Conservation (phyloP, 2,797 vertebrate species). For the Sitta carolinensis region DNA sequence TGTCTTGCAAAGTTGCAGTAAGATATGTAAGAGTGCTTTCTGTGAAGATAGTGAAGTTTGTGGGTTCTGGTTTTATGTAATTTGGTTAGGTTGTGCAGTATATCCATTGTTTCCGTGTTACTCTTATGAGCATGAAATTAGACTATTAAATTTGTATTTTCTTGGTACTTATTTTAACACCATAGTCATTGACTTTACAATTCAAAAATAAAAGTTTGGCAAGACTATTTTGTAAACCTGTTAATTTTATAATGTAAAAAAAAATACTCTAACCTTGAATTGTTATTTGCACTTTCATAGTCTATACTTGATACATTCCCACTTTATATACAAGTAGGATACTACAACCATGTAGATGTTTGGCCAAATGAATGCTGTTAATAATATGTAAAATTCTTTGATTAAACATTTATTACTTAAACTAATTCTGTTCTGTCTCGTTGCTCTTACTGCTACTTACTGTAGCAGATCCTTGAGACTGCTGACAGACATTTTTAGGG, state of each 20-base stretch:
- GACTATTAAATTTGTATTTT: slow-evolving; percentile 84
- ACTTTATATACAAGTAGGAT: slow-evolving; percentile 94
- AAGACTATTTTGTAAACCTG: slow-evolving; percentile 93
- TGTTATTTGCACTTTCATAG: slow-evolving; percentile 99
- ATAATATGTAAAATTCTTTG: slow-evolving; percentile 85
- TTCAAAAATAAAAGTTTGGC: slow-evolving; percentile 82
- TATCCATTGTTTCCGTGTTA: slow-evolving; percentile 76
- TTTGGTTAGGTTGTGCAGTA: slow-evolving; percentile 75
- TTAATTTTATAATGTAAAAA: slow-evolving; percentile 97
- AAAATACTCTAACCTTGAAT: slow-evolving; percentile 94
- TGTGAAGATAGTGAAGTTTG: slow-evolving; percentile 72
- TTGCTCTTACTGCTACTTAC: slow-evolving; percentile 53
- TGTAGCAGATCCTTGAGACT: slow-evolving; percentile 5
- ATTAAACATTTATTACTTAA: slow-evolving; percentile 89
- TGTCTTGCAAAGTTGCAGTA: slow-evolving; percentile 72
- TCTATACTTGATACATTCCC: slow-evolving; percentile 99
- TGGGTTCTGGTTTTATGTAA: slow-evolving; percentile 72
- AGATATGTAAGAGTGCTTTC: slow-evolving; percentile 73
- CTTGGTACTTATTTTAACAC: slow-evolving; percentile 83
- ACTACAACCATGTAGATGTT: slow-evolving; percentile 90
- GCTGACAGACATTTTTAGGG: background rate
- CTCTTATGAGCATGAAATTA: slow-evolving; percentile 81
- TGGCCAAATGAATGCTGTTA: slow-evolving; percentile 95
- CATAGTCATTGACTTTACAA: slow-evolving; percentile 85
- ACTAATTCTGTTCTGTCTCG: slow-evolving; percentile 71